Conservation (phyloP, 2,797 vertebrate genomes). For the Gymnopithys bicolor region DNA sequence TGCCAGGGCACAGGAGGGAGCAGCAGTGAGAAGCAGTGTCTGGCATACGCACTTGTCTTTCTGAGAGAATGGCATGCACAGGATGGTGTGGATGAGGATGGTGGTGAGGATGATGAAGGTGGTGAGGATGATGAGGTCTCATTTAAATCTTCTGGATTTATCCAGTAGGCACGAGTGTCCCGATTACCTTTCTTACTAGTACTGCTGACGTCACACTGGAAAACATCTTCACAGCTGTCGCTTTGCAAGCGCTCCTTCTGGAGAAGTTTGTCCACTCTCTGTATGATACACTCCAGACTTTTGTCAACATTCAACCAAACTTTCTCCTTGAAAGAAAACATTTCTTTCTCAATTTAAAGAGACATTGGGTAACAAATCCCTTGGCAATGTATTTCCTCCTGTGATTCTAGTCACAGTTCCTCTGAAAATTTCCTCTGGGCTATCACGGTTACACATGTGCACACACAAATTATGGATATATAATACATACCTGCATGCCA, state of each 20-base stretch:
- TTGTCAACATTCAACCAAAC: constrained; percentile 98
- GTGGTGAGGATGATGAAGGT: constrained; percentile 64
- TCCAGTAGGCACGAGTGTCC: constrained; percentile 90
- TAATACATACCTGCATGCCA: not conserved
- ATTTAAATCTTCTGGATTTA: constrained; percentile 85
- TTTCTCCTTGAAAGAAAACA: constrained; percentile 86
- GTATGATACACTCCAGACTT: constrained; percentile 97
- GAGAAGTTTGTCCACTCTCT: constrained; percentile 95
- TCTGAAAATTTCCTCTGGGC: not conserved
- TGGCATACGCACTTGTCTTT: constrained; percentile 84
- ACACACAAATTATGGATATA: not conserved
- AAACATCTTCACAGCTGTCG: constrained; percentile 85
- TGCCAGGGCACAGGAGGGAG: constrained; percentile 25
- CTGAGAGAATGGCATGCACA: constrained; percentile 82
- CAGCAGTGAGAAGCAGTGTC: constrained; percentile 69
- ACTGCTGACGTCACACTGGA: constrained; percentile 79
- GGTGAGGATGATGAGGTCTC: constrained; percentile 69
- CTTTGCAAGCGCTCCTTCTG: constrained; percentile 90
- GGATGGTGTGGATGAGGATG: constrained; percentile 75
- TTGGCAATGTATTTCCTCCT: not conserved
- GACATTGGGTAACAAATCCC: not conserved
- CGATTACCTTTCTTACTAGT: constrained; percentile 91
- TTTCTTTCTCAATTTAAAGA: constrained; percentile 6
- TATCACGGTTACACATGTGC: not conserved
- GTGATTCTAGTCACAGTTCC: not conserved